These are phyloP conservation scores for Meandrina meandrites DNA, from an alignment of 92 coral and sea anemone genomes.

Conservation along the genomic window DNA sequence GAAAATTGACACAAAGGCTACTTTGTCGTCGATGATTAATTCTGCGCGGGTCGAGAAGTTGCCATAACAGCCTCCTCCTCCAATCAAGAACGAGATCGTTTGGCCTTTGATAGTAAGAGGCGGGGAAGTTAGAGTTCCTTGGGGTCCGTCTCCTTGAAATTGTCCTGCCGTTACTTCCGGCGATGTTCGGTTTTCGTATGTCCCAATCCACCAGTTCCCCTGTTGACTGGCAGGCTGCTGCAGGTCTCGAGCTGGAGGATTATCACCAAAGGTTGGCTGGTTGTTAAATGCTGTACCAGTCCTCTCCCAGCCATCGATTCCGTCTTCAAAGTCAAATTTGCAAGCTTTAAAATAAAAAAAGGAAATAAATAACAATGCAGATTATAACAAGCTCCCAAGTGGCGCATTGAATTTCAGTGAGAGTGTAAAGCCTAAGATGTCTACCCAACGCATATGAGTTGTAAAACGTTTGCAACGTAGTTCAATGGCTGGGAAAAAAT, in stretches of 20 bases:
- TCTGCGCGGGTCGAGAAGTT: neutral
- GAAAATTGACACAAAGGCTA: neutral
- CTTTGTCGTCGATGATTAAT: neutral
- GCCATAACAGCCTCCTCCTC: neutral
- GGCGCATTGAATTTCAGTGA: no score
- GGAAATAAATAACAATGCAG: neutral
- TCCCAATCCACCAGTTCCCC: conserved; percentile 11
- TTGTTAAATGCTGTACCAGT: neutral
- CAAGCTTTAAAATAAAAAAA: neutral
- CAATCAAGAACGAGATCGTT: neutral
- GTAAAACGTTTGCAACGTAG: no score
- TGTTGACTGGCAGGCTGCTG: neutral
- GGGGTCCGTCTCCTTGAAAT: neutral
- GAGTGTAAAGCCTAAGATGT: no score
- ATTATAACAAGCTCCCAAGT: neutral
- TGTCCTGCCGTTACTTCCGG: neutral
- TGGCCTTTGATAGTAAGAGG: neutral
- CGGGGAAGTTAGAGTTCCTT: neutral
- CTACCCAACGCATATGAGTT: no score
- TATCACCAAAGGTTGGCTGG: conserved; percentile 10
- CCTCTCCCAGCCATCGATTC: neutral
- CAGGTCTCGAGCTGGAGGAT: neutral
- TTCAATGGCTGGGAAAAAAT: no score
- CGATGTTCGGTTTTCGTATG: neutral
- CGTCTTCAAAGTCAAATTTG: neutral